phyloP scores from a whole-genome alignment of 2,888 invertebrate species.

The Phlogophora meticulosa region DNA sequence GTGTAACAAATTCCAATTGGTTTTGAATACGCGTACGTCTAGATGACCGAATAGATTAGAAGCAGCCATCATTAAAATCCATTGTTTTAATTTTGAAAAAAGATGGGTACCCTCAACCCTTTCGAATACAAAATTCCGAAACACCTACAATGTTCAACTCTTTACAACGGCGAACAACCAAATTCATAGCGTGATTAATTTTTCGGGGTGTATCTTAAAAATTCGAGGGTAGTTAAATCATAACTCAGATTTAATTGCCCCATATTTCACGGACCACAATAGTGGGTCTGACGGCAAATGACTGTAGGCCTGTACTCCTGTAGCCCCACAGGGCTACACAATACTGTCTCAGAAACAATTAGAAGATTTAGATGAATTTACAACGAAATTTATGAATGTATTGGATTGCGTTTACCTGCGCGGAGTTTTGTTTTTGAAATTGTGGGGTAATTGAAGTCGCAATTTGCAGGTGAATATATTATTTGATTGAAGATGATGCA shows the following conservation, averaged over 20 bases:
- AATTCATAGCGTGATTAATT: conserved; percentile 64
- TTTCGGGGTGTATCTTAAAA: conserved; percentile 67
- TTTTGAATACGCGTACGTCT: no score
- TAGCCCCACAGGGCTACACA: conserved; percentile 57
- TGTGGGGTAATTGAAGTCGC: conserved; percentile 3
- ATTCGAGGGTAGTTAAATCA: conserved; percentile 68
- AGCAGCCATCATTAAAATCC: neutral
- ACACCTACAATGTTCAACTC: conserved; percentile 52
- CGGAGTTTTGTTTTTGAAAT: conserved; percentile 52
- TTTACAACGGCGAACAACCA: conserved; percentile 36
- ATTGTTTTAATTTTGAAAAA: conserved; percentile 4
- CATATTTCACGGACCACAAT: conserved; percentile 75
- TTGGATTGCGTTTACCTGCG: conserved; percentile 48
- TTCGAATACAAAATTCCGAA: conserved; percentile 23
- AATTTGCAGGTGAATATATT: neutral
- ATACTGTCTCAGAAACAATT: conserved; percentile 78
- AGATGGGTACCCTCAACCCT: conserved; percentile 20
- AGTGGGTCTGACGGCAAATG: conserved; percentile 62
- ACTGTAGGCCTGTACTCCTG: conserved; percentile 65
- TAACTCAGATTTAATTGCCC: conserved; percentile 77
- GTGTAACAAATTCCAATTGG: no score
- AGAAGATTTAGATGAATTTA: conserved; percentile 79
- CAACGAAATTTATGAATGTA: conserved; percentile 61
- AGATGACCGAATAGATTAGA: no score
- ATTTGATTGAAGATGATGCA: no score